Percentiles rank a stretch among this genome's conserved stretches.
Evolutionary conservation across 2,888 invertebrate species (phyloP).

Genomic region (Euclidia mi): DNA sequence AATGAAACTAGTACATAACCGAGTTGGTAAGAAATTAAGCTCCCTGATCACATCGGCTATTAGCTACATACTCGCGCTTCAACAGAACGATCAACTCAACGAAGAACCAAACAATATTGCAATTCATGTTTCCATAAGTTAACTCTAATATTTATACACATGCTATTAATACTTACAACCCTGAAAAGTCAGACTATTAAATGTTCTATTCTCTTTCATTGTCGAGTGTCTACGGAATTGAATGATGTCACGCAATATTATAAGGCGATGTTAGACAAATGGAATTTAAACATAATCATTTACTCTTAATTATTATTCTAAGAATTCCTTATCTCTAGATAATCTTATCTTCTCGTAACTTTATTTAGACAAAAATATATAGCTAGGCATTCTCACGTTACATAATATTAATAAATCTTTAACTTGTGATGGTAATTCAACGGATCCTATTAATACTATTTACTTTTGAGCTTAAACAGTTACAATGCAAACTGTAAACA

Average conservation of each 20-base stretch:
- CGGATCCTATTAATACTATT: slow-evolving; percentile 36
- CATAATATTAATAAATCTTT: slow-evolving; percentile 40
- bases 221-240: slow-evolving; percentile 47
- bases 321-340: slow-evolving; percentile 43
- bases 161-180: slow-evolving; percentile 69
- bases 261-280: slow-evolving; percentile 34
- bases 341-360: slow-evolving; percentile 41
- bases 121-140: slow-evolving; percentile 29
- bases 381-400: slow-evolving; percentile 40
- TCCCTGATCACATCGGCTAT: no score
- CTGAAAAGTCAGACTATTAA: slow-evolving; percentile 77
- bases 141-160: slow-evolving; percentile 49
- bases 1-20: no score
- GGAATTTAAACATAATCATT: slow-evolving; percentile 29
- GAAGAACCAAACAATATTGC: slow-evolving; percentile 21
- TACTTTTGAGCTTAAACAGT: slow-evolving; percentile 52
- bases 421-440: slow-evolving; percentile 40
- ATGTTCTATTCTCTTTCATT: slow-evolving; percentile 57
- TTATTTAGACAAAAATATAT: slow-evolving; percentile 68
- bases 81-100: slow-evolving; percentile 24
- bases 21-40: no score
- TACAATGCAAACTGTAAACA: slow-evolving; percentile 35
- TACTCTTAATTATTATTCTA: slow-evolving; percentile 41
- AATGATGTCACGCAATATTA: slow-evolving; percentile 38
- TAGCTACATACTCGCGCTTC: background rate